Conservation (phyloP, 2,113 vertebrate species). For the Tapirus terrestris region DNA sequence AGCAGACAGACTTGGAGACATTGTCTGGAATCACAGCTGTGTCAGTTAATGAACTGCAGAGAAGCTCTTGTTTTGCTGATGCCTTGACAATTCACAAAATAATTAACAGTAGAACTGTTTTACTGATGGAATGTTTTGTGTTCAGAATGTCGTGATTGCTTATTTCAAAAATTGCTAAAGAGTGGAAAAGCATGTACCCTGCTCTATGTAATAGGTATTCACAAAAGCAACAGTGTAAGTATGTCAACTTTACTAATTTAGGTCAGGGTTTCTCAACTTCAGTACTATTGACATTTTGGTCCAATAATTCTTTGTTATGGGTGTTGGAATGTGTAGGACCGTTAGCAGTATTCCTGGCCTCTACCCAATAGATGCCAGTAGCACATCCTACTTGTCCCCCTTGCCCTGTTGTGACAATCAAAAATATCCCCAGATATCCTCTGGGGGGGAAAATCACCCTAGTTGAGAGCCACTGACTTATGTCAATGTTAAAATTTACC, state of each 20-base stretch:
- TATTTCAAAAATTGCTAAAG: not conserved
- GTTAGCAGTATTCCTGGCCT: not conserved
- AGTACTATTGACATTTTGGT: not conserved
- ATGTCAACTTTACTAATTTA: not conserved
- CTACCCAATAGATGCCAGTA: not conserved
- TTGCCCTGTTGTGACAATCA: not conserved
- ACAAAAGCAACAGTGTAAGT: not conserved
- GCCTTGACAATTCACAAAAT: constrained; percentile 56
- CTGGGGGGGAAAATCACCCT: not conserved
- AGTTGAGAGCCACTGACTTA: not conserved
- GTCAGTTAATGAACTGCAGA: constrained; percentile 13
- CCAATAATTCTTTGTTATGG: not conserved
- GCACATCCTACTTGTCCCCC: fast-evolving
- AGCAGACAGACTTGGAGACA: not conserved
- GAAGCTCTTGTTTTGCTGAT: constrained; percentile 44
- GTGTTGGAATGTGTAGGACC: not conserved
- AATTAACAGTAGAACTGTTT: constrained; percentile 51
- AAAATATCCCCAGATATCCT: not conserved
- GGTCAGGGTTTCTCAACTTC: not conserved
- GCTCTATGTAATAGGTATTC: not conserved
- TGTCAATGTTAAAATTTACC: not conserved
- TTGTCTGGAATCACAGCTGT: constrained; percentile 53
- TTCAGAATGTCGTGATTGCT: not conserved
- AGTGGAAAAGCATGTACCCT: not conserved
- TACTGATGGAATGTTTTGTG: constrained; percentile 2